Percentiles rank a stretch among this genome's conserved stretches.
phyloP scores from a whole-genome alignment of 2,888 invertebrate species.

The Lacanobia wlatinum region DNA sequence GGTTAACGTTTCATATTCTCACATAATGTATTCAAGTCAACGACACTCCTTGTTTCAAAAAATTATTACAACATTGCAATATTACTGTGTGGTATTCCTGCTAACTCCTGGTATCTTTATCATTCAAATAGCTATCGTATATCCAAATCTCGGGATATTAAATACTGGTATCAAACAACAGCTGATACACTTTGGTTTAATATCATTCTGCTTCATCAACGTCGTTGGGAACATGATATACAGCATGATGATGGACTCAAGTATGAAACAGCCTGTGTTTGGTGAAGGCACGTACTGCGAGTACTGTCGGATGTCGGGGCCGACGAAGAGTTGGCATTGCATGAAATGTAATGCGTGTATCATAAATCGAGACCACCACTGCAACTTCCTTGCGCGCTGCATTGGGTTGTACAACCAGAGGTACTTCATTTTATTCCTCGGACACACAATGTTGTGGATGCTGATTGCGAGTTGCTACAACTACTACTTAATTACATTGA shows the following conservation, averaged over 20 bases:
- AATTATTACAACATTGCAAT: conserved; percentile 66
- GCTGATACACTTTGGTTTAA: conserved; percentile 69
- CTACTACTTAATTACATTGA: conserved; percentile 90
- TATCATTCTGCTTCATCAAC: conserved; percentile 77
- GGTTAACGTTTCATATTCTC: background rate
- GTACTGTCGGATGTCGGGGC: conserved; percentile 92
- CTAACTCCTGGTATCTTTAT: conserved; percentile 77
- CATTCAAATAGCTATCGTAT: conserved; percentile 76
- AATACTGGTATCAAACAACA: conserved; percentile 69
- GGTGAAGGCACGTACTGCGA: conserved; percentile 91
- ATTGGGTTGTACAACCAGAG: conserved; percentile 95
- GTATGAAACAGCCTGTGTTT: conserved; percentile 56
- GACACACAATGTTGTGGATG: conserved; percentile 93
- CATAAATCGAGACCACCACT: conserved; percentile 95
- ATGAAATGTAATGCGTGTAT: conserved; percentile 95
- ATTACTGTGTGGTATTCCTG: conserved; percentile 69
- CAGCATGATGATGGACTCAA: conserved; percentile 75
- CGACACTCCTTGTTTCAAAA: conserved; percentile 16
- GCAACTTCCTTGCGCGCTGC: conserved; percentile 95
- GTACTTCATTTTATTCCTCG: conserved; percentile 94
- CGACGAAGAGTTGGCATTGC: conserved; percentile 97
- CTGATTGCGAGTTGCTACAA: conserved; percentile 92
- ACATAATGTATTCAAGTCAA: conserved; percentile 23
- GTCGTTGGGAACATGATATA: conserved; percentile 80
- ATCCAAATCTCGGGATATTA: conserved; percentile 71